Percentiles rank a stretch among this genome's conserved stretches.
Evolutionary conservation across 2,113 vertebrate species (phyloP).

Genomic region (Damaliscus lunatus): DNA sequence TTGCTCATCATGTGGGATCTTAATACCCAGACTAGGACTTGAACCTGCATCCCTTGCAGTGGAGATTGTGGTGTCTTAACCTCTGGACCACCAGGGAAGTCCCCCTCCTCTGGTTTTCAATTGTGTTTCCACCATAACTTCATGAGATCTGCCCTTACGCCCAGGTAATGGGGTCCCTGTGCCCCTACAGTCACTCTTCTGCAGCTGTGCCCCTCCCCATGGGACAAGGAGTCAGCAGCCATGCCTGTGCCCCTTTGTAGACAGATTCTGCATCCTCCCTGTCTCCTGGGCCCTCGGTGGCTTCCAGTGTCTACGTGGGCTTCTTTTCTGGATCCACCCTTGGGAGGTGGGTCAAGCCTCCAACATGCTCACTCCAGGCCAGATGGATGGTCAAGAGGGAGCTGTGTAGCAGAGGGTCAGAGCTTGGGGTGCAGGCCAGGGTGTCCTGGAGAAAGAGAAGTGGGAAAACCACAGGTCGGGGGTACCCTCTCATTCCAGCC

Average conservation of each 20-base stretch:
- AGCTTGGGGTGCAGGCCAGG: not conserved
- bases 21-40: not conserved
- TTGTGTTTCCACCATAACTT: not conserved
- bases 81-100: not conserved
- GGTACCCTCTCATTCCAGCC: rapidly evolving
- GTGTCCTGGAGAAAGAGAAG: not conserved
- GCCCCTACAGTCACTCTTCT: not conserved
- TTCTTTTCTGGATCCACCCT: not conserved
- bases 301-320: not conserved
- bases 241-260: not conserved
- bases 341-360: not conserved
- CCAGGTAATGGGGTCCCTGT: not conserved
- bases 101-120: not conserved
- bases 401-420: not conserved
- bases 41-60: not conserved
- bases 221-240: not conserved
- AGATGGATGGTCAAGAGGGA: not conserved
- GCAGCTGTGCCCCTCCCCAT: not conserved
- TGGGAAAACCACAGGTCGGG: not conserved
- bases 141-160: not conserved
- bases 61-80: not conserved
- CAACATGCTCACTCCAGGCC: not conserved
- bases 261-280: not conserved
- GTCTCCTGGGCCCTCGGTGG: too few species aligned
- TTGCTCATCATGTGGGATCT: not conserved